These are phyloP conservation scores for Rotaria socialis DNA, from an alignment of 2,888 invertebrate genomes.

Conservation along the genomic window DNA sequence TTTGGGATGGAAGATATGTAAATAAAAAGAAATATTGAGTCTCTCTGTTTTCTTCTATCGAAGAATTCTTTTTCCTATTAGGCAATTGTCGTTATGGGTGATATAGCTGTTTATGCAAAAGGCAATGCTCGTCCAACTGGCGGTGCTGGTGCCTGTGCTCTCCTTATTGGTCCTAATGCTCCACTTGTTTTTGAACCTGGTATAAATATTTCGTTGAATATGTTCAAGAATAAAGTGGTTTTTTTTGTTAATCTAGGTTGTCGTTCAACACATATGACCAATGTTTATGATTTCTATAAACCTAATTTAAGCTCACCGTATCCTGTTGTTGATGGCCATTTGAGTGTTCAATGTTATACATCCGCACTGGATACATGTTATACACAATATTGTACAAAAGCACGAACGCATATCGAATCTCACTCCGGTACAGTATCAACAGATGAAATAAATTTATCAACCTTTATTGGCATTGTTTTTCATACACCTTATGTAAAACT, in stretches of 20 bases:
- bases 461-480: slow-evolving; percentile 66
- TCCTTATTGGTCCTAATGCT: slow-evolving; percentile 88
- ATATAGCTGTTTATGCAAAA: slow-evolving; percentile 91
- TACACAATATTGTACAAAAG: slow-evolving; percentile 67
- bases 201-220: slow-evolving; percentile 48
- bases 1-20: slow-evolving; percentile 79
- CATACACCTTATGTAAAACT: slow-evolving; percentile 95
- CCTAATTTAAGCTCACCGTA: slow-evolving; percentile 89
- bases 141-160: slow-evolving; percentile 93
- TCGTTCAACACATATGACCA: slow-evolving; percentile 82
- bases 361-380: slow-evolving; percentile 89
- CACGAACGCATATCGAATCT: slow-evolving; percentile 45
- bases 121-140: slow-evolving; percentile 90
- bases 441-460: slow-evolving; percentile 33
- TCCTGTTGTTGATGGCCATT: slow-evolving; percentile 86
- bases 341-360: slow-evolving; percentile 88
- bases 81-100: slow-evolving; percentile 87
- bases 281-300: slow-evolving; percentile 97
- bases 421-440: slow-evolving; percentile 49
- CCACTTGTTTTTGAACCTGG: slow-evolving; percentile 81
- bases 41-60: not conserved
- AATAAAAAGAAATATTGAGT: not conserved
- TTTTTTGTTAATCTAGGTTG: not conserved
- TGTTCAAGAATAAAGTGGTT: not conserved
- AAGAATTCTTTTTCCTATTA: not conserved